Evolutionary conservation across 2,113 vertebrate species (phyloP), one percentile per base, ranked within the genome.

Genomic region (Prionailurus bengalensis): DNA sequence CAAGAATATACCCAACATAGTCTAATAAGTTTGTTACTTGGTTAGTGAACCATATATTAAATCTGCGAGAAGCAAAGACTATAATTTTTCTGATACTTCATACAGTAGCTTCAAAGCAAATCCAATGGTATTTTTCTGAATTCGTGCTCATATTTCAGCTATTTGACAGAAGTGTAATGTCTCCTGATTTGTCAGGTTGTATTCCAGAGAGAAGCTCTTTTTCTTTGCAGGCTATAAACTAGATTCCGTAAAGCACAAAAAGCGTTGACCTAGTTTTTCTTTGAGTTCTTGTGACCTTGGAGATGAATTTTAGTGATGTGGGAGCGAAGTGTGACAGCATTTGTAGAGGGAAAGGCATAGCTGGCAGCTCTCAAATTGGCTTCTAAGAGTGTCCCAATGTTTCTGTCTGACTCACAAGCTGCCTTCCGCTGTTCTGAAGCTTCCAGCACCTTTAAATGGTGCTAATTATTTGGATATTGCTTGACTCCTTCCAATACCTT

Each of bases 181-280:
- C 33, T 95, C 51, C 66, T 95, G 58, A 68, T 91, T 93, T 39
- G 21, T 27, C 42, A 15, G 31, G 23, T 45, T 33, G 17, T 33
- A 7, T 73, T 97, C 29, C 48, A 81, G 76, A 90, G 70, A 91
- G 29, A 87, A 70, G 19, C 25, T 53, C 31, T 19, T 96, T 48
- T 86, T 74, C 42, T 97, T 93, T 84, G 80, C 6, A 92, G 11
- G 5, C 42, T 27, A 2, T 93, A 48, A 96, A 87, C 93, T 97
- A 71, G 70, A 84, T 85, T 96, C 94, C 58, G 65, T 51, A 88
- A 94, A 55, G n/a, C 58, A 91, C n/a, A 33, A n/a, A 91, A 93
- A 90, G 21, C 42, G n/a, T 31, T 53, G 89, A 85, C 27, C 58
- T 76, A 91, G 51, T 58, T 71, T 74, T 89, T 63, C 33, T 90